Conservation (phyloP, 2,888 invertebrate genomes). For the Epistrophe grossulariae region DNA sequence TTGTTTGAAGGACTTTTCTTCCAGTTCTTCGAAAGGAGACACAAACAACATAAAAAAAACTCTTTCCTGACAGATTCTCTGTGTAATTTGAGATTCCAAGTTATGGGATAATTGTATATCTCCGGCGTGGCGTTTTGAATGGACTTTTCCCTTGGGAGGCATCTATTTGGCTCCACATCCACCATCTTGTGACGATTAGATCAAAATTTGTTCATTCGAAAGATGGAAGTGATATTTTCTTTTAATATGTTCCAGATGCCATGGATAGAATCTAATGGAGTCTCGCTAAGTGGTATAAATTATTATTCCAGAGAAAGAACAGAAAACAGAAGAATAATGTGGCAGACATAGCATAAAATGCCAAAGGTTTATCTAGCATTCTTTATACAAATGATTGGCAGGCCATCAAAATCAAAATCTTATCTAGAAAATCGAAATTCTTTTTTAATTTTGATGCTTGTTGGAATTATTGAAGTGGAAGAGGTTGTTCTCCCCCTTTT, state of each 20-base stretch:
- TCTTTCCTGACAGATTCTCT: slow-evolving; percentile 45
- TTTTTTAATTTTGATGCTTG: slow-evolving; percentile 10
- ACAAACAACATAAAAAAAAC: slow-evolving; percentile 20
- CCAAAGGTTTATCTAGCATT: slow-evolving; percentile 61
- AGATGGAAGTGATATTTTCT: slow-evolving; percentile 41
- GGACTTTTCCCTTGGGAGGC: slow-evolving; percentile 61
- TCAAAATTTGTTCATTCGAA: slow-evolving; percentile 38
- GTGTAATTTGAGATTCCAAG: slow-evolving; percentile 45
- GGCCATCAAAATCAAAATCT: slow-evolving; percentile 67
- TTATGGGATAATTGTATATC: slow-evolving; percentile 44
- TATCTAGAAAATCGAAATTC: slow-evolving; percentile 45
- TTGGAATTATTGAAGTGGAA: not conserved
- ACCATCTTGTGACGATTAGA: slow-evolving; percentile 40
- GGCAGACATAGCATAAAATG: slow-evolving; percentile 41
- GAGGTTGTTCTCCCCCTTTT: not conserved
- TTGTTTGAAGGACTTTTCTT: slow-evolving; percentile 13
- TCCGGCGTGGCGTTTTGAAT: slow-evolving; percentile 9
- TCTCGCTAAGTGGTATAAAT: slow-evolving; percentile 39
- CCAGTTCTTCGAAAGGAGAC: not conserved
- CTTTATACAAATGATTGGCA: slow-evolving; percentile 63
- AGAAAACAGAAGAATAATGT: slow-evolving; percentile 16
- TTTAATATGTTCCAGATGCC: slow-evolving; percentile 53
- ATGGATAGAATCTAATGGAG: slow-evolving; percentile 48
- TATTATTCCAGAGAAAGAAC: slow-evolving; percentile 18
- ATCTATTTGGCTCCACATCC: not conserved